A percentile compares a stretch with the other conserved stretches of the same genome.
Conservation (phyloP, 2,888 invertebrate genomes). For the Agonopterix subpropinquella region DNA sequence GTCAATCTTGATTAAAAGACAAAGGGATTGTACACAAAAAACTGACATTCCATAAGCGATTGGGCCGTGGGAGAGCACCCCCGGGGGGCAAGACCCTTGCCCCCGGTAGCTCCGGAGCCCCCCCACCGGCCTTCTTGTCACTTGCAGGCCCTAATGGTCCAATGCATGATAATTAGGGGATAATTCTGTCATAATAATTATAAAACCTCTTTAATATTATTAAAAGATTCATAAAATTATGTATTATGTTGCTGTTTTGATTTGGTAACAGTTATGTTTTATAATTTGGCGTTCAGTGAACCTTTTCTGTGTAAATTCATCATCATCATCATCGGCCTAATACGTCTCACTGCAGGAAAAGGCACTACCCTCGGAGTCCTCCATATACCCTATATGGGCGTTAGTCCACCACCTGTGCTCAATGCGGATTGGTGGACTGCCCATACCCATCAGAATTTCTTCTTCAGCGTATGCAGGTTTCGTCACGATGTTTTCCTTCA, state of each 20-base stretch:
- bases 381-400: too few relatives aligned
- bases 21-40: slow-evolving; percentile 19
- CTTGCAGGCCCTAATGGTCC: slow-evolving; percentile 29
- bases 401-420: too few relatives aligned
- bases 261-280: neutral
- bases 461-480: too few relatives aligned
- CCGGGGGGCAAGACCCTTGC: slow-evolving; percentile 14
- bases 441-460: too few relatives aligned
- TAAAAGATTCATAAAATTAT: neutral
- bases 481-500: too few relatives aligned
- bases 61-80: slow-evolving; percentile 29
- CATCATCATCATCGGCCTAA: neutral
- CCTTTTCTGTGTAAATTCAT: neutral
- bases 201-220: slow-evolving; percentile 5
- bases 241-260: neutral
- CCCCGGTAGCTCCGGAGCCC: slow-evolving; percentile 34
- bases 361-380: too few relatives aligned
- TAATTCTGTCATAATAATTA: slow-evolving; percentile 16
- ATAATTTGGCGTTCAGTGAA: neutral
- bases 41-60: slow-evolving; percentile 23
- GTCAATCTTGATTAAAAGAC: slow-evolving; percentile 25
- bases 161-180: slow-evolving; percentile 15
- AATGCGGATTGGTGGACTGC: too few relatives aligned
- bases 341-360: too few relatives aligned
- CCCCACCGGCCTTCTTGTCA: slow-evolving; percentile 35